Conservation (phyloP, 2,888 invertebrate species). For the Rhamphomyia laevipes region DNA sequence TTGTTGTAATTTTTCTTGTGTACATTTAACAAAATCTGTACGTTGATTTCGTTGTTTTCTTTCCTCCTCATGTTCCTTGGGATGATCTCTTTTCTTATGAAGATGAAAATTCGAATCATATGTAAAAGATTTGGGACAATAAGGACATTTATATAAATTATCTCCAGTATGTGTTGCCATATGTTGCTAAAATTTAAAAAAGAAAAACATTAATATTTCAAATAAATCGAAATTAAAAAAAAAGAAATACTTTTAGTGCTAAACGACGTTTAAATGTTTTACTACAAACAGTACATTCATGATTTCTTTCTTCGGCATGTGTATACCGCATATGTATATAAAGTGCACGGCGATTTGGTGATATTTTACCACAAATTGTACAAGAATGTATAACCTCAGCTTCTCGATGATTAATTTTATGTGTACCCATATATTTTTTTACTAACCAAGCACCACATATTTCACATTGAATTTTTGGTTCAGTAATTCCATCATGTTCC, state of each 20-base stretch:
- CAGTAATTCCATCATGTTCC: conserved; percentile 27
- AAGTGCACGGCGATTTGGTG: not conserved
- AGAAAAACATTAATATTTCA: not conserved
- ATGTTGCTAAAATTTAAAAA: not conserved
- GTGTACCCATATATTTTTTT: conserved; percentile 19
- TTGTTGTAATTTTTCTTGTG: no score
- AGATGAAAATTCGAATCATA: not conserved
- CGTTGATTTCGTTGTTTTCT: not conserved
- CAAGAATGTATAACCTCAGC: not conserved
- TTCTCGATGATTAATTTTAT: not conserved
- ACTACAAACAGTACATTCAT: not conserved
- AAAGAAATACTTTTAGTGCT: not conserved
- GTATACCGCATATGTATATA: not conserved
- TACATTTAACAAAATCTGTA: no score
- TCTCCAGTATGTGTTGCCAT: not conserved
- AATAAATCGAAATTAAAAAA: not conserved
- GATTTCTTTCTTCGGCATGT: not conserved
- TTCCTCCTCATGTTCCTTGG: not conserved
- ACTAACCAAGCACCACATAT: conserved; percentile 34
- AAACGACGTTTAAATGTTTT: not conserved
- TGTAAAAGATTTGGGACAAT: not conserved
- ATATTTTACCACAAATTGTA: not conserved
- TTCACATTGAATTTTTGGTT: conserved; percentile 31
- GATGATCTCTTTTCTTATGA: not conserved
- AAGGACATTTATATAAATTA: not conserved